A percentile compares a stretch with the other conserved stretches of the same genome.
Evolutionary conservation across 2,113 vertebrate genomes (phyloP).

Genomic region (Ascaphus truei): DNA sequence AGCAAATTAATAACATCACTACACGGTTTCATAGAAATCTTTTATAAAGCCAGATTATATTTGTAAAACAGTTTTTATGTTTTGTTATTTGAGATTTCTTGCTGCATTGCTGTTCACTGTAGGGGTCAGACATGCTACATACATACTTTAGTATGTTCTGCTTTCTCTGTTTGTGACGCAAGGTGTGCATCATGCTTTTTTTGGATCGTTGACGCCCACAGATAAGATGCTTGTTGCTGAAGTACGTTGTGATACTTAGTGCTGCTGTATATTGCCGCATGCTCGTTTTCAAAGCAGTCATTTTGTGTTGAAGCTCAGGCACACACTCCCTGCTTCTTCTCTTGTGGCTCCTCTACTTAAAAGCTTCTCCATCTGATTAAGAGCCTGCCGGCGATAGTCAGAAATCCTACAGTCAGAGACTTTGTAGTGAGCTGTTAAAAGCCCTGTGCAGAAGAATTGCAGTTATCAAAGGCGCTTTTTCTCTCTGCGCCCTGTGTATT

Average conservation of each 20-base stretch:
- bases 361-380: slow-evolving; percentile 20
- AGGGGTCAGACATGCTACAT: neutral
- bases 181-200: neutral
- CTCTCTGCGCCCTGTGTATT: slow-evolving; percentile 17
- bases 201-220: too few species aligned
- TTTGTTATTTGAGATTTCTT: neutral
- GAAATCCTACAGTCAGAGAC: slow-evolving; percentile 10
- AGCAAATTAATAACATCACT: too few species aligned
- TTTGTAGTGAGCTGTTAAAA: slow-evolving; percentile 25
- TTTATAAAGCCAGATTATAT: too few species aligned
- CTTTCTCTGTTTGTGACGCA: neutral
- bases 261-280: neutral
- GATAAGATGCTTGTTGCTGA: neutral
- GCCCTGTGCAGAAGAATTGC: slow-evolving; percentile 11
- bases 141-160: neutral
- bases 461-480: slow-evolving; percentile 17
- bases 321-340: slow-evolving; percentile 7
- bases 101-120: neutral
- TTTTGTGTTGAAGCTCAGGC: slow-evolving; percentile 10
- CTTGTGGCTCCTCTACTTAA: slow-evolving; percentile 18
- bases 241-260: neutral
- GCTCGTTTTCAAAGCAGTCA: neutral
- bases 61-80: too few species aligned
- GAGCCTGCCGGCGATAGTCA: slow-evolving; percentile 15
- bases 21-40: too few species aligned